Base-by-base conservation (phyloP, 2,888 invertebrate species). In the Biston stratarius region DNA sequence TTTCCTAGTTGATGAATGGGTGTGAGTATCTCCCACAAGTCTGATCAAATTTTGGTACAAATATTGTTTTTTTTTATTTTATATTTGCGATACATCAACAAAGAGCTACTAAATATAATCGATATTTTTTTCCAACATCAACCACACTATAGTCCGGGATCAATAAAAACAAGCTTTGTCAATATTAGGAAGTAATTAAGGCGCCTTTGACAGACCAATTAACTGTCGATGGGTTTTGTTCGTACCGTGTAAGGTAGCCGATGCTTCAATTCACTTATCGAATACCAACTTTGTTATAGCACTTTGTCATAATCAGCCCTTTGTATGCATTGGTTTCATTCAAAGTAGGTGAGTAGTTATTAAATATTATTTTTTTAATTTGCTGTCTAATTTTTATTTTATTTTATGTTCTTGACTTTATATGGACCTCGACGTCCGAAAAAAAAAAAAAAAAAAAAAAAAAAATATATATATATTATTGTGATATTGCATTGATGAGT, bases 121-220 rank as follows among this genome's bases (percentile, higher is more conserved):
- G 52, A 45, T 61, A 72, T 79, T 84, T 83, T 84, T 83, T 85
- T 83, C 75, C 70, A 67, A 61, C 24, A 55, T 67, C 69, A 63
- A 72, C 71, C 70, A 77, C 78, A 78, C 80, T 85, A 86, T 83
- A 71, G 79, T 82, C 78, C 77, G 75, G 79, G 83, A 83, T 60
- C 56, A 45, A 80, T 77, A 89, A 90, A 89, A 91, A 74, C 89
- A 67, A 45, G 81, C 83, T 87, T 89, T 88, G 87, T 89, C 86
- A 85, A 87, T 87, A 89, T 88, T 91, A 91, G 92, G 92, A 92
- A 92, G 91, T 91, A 91, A 91, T 92, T 89, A 91, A 83, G 72
- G 71, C 71, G 72, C 82, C 81, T 84, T 84, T 88, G 89, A 85
- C 86, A 88, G 83, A 82, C 78, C 85, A 87, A 90, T 91, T 86